These are phyloP conservation scores for Chaetorhynchus papuensis DNA, from an alignment of 2,113 vertebrate genomes.

Conservation along the genomic window DNA sequence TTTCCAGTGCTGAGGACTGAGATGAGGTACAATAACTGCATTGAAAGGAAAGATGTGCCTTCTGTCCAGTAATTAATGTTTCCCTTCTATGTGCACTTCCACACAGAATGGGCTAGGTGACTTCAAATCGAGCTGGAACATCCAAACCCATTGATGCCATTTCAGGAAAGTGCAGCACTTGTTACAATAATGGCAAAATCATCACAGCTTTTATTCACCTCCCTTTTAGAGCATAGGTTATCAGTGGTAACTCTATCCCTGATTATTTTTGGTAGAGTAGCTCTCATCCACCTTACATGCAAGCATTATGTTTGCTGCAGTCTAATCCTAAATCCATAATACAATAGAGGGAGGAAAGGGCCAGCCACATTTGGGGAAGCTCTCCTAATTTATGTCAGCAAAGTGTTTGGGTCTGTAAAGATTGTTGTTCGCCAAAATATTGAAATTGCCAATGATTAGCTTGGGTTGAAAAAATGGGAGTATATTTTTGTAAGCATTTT, in stretches of 20 bases:
- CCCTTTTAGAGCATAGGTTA: not conserved
- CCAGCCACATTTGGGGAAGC: not conserved
- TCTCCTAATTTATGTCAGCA: not conserved
- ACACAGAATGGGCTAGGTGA: not conserved
- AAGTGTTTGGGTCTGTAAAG: not conserved
- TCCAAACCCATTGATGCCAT: not conserved
- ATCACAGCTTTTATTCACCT: not conserved
- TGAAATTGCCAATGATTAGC: not conserved
- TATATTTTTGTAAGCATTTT: not conserved
- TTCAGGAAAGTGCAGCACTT: not conserved
- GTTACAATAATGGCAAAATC: not conserved
- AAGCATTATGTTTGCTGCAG: not conserved
- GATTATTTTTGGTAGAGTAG: slow-evolving; percentile 15
- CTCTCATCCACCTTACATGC: not conserved
- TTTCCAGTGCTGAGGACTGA: not conserved
- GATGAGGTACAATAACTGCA: not conserved
- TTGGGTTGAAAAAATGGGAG: not conserved
- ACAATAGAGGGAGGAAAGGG: not conserved
- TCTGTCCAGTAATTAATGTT: not conserved
- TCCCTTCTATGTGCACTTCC: not conserved
- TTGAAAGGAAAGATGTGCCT: not conserved
- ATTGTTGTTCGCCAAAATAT: not conserved
- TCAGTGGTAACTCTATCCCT: not conserved
- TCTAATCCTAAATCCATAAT: not conserved
- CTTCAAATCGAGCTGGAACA: not conserved